Base-by-base conservation (phyloP, 2,113 vertebrate genomes). In the Platichthys stellatus region DNA sequence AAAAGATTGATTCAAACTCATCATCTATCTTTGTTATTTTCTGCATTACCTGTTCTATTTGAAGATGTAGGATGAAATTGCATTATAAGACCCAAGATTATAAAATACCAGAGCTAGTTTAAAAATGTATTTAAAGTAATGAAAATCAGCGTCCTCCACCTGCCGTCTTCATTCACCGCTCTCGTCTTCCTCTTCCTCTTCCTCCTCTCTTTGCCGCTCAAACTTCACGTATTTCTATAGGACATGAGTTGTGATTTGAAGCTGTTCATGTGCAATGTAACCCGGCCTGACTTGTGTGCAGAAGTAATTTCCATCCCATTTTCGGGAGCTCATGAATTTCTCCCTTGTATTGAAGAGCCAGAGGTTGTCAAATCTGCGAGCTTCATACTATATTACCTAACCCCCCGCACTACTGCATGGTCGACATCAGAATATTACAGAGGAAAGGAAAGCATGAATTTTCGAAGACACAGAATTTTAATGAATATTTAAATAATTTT, bases 261-360 rank as follows among this genome's bases (percentile, higher is more conserved):
- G 71, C 31, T 45, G 12, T 77, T 83, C 35, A 70, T 65, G 67
- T 85, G 67, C 68, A 70, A 11, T 75, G 45, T 72, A 75, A 78
- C 83, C 77, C 24, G 23, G 47, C 6, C 26, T 76, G 74, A 83
- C 60, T 75, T 72, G 58, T 54, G 66, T 38, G 40, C 58, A 69
- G 38, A 65, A 71, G 81, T 75, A 43, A 81, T 81, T 81, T 84
- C 60, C 67, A 81, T 76, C 68, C 61, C 63, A 81, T 87, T 72
- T 72, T n/a, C 58, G 51, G 63, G n/a, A 69, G 56, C 71, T 69
- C 18, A 59, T 79, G 72, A 59, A 81, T 84, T 81, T 72, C 35
- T 61, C 14, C 17, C 35, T 73, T 71, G 68, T 81, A 63, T 64
- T 78, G 58, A 72, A 35, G 57, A 70, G 72, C 43, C 31, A 70